A percentile compares a stretch with the other conserved stretches of the same genome.
These are phyloP conservation scores for Cyanoliseus patagonus DNA, from an alignment of 2,113 vertebrate genomes.

Conservation along the genomic window DNA sequence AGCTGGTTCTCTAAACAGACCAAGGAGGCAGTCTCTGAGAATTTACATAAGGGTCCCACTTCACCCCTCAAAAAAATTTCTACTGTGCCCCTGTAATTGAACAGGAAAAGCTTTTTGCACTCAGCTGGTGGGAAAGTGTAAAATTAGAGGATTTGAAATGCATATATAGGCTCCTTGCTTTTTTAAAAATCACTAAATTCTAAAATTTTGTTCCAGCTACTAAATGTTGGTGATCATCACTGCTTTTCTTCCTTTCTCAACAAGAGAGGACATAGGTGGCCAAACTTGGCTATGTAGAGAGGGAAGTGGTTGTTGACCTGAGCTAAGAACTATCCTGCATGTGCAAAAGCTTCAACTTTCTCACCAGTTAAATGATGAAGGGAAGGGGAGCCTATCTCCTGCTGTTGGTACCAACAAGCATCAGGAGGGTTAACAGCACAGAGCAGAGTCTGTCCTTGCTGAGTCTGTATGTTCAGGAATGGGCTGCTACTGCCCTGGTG, in stretches of 20 bases:
- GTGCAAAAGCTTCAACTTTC: neutral
- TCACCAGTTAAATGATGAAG: neutral
- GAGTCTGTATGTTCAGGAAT: neutral
- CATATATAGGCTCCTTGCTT: neutral
- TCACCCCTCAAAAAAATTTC: accelerated
- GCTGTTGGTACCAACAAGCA: accelerated
- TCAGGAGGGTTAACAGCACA: neutral
- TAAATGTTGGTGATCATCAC: neutral
- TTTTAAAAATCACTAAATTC: neutral
- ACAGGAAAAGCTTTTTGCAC: neutral
- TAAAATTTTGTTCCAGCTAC: neutral
- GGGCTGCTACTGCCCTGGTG: neutral
- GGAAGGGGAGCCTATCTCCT: neutral
- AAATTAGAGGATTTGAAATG: neutral
- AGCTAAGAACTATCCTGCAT: neutral
- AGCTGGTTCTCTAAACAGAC: neutral
- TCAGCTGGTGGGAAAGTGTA: neutral
- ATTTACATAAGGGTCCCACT: neutral
- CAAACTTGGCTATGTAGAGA: neutral
- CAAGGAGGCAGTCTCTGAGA: neutral
- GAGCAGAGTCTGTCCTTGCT: neutral
- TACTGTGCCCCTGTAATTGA: neutral
- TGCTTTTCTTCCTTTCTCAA: neutral
- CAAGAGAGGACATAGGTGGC: neutral
- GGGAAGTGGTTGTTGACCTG: neutral